Percentiles rank a stretch among this genome's conserved stretches.
These are phyloP conservation scores for Anabas testudineus DNA, from an alignment of 2,797 vertebrate genomes.

Conservation along the genomic window DNA sequence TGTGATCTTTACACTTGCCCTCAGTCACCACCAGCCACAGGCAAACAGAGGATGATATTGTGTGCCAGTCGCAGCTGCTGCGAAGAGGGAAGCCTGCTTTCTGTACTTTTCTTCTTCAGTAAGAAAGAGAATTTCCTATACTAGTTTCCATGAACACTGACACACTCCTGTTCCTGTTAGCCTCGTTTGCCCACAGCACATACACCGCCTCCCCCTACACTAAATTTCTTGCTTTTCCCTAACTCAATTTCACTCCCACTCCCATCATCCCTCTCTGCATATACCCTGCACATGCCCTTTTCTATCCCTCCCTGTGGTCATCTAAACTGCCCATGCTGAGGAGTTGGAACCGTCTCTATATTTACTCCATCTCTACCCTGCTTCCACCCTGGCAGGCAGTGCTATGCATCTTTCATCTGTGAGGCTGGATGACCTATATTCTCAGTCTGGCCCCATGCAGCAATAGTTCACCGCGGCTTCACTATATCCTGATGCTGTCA, in stretches of 20 bases:
- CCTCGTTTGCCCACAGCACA: slow-evolving; percentile 34
- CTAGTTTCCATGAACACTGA: slow-evolving; percentile 54
- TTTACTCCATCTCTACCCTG: slow-evolving; percentile 73
- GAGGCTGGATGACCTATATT: slow-evolving; percentile 80
- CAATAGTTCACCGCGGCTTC: slow-evolving; percentile 56
- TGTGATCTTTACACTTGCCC: slow-evolving; percentile 46
- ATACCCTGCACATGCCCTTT: slow-evolving; percentile 52
- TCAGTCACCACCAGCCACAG: slow-evolving; percentile 71
- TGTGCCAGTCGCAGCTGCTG: slow-evolving; percentile 74
- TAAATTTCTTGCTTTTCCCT: slow-evolving; percentile 41
- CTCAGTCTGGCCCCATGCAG: slow-evolving; percentile 60
- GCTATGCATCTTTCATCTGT: slow-evolving; percentile 76
- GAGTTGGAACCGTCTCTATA: slow-evolving; percentile 70
- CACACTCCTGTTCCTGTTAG: slow-evolving; percentile 44
- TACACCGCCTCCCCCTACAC: slow-evolving; percentile 41
- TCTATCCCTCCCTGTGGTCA: slow-evolving; percentile 66
- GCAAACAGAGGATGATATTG: slow-evolving; percentile 73
- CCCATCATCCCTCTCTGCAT: slow-evolving; percentile 23
- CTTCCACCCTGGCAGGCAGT: slow-evolving; percentile 58
- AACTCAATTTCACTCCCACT: slow-evolving; percentile 29
- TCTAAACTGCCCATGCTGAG: slow-evolving; percentile 58
- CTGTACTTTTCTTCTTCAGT: slow-evolving; percentile 51
- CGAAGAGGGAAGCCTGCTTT: slow-evolving; percentile 53
- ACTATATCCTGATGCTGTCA: slow-evolving; percentile 42
- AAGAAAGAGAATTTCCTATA: slow-evolving; percentile 55